Evolutionary conservation across 1,140 invertebrate species (phyloP).

Genomic region (Drosophila parabipectinata): DNA sequence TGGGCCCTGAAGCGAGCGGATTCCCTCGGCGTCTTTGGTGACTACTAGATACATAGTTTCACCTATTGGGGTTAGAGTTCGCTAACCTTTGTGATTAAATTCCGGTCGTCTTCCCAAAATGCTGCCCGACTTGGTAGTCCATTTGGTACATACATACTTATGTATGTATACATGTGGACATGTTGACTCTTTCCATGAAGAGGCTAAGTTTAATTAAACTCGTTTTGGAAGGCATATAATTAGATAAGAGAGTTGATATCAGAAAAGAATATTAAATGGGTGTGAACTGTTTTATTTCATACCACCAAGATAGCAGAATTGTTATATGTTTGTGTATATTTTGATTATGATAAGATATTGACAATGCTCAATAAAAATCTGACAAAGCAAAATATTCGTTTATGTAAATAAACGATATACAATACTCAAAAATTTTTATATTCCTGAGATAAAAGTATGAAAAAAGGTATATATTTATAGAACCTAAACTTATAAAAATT

Average conservation of each 20-base stretch:
- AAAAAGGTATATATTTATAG: no score
- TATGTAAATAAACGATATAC: neutral
- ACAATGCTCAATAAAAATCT: neutral
- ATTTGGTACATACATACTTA: neutral
- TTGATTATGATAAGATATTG: neutral
- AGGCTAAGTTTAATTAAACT: neutral
- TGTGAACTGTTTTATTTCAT: neutral
- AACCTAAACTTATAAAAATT: no score
- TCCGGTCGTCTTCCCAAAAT: neutral
- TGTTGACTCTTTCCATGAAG: neutral
- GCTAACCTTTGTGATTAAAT: constrained; percentile 12
- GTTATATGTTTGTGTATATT: neutral
- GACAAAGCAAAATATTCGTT: neutral
- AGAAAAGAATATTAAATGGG: neutral
- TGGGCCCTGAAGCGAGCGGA: constrained; percentile 65
- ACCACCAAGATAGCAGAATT: neutral
- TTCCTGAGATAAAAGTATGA: no score
- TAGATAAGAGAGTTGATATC: neutral
- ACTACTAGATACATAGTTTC: constrained; percentile 40
- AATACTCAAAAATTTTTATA: no score
- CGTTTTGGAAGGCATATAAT: neutral
- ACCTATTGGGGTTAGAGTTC: neutral
- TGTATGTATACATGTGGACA: no score
- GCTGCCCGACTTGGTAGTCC: neutral
- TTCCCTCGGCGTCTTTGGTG: constrained; percentile 65